Percentiles rank a stretch among this genome's conserved stretches.
These are phyloP conservation scores for Trogon surrucura DNA, from an alignment of 2,113 vertebrate genomes.

Conservation along the genomic window DNA sequence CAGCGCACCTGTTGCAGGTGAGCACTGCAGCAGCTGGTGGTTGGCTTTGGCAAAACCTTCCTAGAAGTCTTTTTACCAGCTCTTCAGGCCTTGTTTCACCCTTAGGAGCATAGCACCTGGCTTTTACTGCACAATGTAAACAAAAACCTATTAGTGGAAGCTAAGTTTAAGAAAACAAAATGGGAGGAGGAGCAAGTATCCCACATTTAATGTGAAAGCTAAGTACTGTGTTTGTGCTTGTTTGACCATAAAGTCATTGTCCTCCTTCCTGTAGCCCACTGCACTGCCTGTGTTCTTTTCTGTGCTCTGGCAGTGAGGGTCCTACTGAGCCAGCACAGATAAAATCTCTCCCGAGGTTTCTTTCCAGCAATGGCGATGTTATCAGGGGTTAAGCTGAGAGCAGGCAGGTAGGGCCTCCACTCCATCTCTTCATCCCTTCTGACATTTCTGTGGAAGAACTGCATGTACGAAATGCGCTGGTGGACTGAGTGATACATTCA, in stretches of 20 bases:
- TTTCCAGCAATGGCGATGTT: neutral
- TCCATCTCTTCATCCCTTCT: neutral
- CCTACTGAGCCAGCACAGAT: neutral
- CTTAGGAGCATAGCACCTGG: neutral
- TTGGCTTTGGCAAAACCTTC: neutral
- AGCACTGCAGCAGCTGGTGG: neutral
- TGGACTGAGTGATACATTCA: neutral
- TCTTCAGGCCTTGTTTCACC: neutral
- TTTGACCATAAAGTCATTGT: neutral
- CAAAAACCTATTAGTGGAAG: neutral
- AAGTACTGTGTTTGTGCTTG: neutral
- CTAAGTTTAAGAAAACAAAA: neutral
- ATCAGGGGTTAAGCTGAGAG: neutral
- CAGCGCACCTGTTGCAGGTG: neutral
- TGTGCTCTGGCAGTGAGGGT: neutral
- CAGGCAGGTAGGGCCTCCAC: neutral
- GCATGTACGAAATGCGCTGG: neutral
- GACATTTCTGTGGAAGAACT: neutral
- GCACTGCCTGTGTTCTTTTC: fast-evolving
- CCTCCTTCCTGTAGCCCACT: neutral
- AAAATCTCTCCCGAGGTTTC: neutral
- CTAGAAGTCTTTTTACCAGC: neutral
- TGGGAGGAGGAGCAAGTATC: neutral
- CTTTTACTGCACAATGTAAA: neutral
- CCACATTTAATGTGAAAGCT: neutral